Base-by-base conservation (phyloP, 2,797 vertebrate species). In the Pipistrellus pipistrellus region DNA sequence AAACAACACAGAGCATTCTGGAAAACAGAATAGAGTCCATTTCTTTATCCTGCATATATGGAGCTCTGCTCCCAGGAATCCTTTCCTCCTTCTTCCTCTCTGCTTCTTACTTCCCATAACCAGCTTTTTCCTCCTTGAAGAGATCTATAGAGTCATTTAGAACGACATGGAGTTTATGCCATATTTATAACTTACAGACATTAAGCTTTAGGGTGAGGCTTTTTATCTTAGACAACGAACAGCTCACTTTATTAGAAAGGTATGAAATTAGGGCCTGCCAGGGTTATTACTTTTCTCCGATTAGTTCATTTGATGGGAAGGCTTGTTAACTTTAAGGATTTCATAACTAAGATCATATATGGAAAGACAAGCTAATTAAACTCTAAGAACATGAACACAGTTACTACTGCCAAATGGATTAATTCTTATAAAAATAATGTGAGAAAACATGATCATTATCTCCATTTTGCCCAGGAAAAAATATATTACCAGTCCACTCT, bases 361-460 rank as follows among this genome's bases (percentile, higher is more conserved):
- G 18, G 38, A 10, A 94, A 82, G 38, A 82, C 51, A 81, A 55
- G 41, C 23, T 95, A 94, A 95, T 90, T 93, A 92, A 88, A 83
- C 64, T 55, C 51, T n/a, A 27, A 35, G 5, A 23, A 72, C 69
- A 68, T 80, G 48, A 23, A 75, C 91, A 86, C 71, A 90, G 35
- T 85, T 83, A 69, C 71, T 92, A 83, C 35, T 80, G 46, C 30
- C 68, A 80, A 73, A 20, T 5, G 84, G 6, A 62, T 91, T 85
- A 88, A 80, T 88, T 86, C 23, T 83, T 55, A 53, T 30, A 86
- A 95, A 92, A 93, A 68, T 76, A 25, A 68, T 86, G 18, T 51
- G 46, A 77, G 53, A 88, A 71, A 80, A 25, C 32, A 64, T 73
- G 57, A 71, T 59, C 32, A 83, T 66, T 76, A 91, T 44, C 13